A percentile compares a stretch with the other conserved stretches of the same genome.
Conservation (phyloP, 2,888 invertebrate genomes). For the Epicampocera succincta region DNA sequence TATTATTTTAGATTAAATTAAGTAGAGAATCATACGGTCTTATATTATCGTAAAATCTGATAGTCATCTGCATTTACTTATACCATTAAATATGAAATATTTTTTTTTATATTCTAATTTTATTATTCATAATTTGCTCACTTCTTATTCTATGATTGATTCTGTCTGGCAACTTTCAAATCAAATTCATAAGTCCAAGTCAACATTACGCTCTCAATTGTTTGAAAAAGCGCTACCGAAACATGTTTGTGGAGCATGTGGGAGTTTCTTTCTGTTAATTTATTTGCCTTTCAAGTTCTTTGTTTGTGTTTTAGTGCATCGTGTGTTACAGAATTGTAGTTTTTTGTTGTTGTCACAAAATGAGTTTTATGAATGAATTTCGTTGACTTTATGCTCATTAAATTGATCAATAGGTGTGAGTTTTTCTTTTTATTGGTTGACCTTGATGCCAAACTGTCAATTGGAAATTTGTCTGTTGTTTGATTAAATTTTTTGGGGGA, state of each 20-base stretch:
- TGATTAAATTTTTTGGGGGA: too few relatives aligned
- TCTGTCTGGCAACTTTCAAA: neutral
- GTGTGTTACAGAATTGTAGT: neutral
- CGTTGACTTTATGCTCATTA: slow-evolving; percentile 13
- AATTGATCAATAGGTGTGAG: slow-evolving; percentile 32
- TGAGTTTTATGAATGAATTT: slow-evolving; percentile 54
- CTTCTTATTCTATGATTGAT: neutral
- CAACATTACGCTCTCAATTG: neutral
- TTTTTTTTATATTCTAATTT: too few relatives aligned
- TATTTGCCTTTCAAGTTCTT: slow-evolving; percentile 25
- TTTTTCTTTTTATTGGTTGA: slow-evolving; percentile 12
- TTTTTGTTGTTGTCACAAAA: neutral
- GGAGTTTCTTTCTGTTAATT: slow-evolving; percentile 32
- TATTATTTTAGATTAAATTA: too few relatives aligned
- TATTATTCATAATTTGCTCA: too few relatives aligned
- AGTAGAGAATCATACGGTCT: too few relatives aligned
- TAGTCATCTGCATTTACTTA: too few relatives aligned
- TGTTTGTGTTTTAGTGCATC: slow-evolving; percentile 7
- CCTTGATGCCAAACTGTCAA: slow-evolving; percentile 32
- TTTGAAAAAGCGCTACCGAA: slow-evolving; percentile 3
- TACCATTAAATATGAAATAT: too few relatives aligned
- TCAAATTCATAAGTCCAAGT: neutral
- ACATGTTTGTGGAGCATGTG: slow-evolving; percentile 43
- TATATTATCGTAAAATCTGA: too few relatives aligned
- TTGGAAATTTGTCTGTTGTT: slow-evolving; percentile 23